Base-by-base conservation (phyloP, 2,888 invertebrate genomes). In the Phymatocera aterrima region DNA sequence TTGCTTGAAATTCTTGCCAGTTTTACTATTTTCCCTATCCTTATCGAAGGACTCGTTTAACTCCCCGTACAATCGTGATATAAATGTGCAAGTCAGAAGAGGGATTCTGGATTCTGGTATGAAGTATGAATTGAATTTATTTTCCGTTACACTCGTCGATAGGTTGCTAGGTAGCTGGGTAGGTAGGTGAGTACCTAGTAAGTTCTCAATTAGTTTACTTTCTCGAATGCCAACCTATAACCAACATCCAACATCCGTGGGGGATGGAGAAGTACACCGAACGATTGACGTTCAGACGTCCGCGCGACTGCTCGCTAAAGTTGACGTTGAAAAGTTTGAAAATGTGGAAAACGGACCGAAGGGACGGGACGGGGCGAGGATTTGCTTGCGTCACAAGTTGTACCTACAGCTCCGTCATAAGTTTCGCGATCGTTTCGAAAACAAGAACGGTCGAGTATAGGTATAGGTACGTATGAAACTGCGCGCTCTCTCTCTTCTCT, bases 381-480 rank as follows among this genome's bases (percentile, higher is more conserved):
- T 72, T 72, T 72, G 72, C 51, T 72, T 72, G 51, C 72, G 72
- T 72, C 72, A 72, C 48, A 72, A 72, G 72, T 72, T 72, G 24
- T 68, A 46, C 68, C 18, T 48, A 34, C n/a, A n/a, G n/a, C n/a
- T n/a, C n/a, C 51, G 43, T 31, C 43, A 28, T 51, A n/a, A 68
- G 68, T 68, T 24, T 43, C 43, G 43, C 8, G 10, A 51, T 72
- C 72, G 51, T 72, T n/a, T 72, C 72, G 72, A 51, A 51, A 72
- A 72, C 72, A 51, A 34, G 31, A 61, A 61, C 15, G 21, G n/a
- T n/a, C n/a, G n/a, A n/a, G n/a, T n/a, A n/a, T n/a, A n/a, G n/a
- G n/a, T n/a, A n/a, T n/a, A n/a, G n/a, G n/a, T n/a, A n/a, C n/a
- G n/a, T n/a, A n/a, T n/a, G n/a, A n/a, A n/a, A n/a, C n/a, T n/a